These are phyloP conservation scores for Intellagama lesueurii DNA, from an alignment of 2,797 vertebrate genomes.

Conservation along the genomic window DNA sequence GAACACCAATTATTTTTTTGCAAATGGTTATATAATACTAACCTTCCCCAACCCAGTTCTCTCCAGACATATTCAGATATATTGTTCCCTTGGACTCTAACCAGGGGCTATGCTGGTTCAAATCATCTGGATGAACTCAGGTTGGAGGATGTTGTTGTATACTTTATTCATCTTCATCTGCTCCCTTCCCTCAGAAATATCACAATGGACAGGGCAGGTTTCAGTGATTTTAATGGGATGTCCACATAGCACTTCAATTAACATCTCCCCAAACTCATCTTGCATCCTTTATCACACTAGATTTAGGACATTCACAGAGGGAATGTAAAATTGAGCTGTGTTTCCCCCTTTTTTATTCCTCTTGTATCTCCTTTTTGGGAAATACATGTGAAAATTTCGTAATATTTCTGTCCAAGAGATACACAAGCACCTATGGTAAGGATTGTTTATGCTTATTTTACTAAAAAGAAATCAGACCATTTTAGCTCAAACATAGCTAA, in stretches of 20 bases:
- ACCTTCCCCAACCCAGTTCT: too few relatives aligned
- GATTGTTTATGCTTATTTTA: not conserved
- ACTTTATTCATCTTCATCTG: not conserved
- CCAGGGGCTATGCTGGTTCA: too few relatives aligned
- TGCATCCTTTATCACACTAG: not conserved
- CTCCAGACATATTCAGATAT: too few relatives aligned
- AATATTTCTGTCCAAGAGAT: not conserved
- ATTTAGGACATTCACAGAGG: not conserved
- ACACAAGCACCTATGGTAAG: not conserved
- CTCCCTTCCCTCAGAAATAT: not conserved
- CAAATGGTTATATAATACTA: too few relatives aligned
- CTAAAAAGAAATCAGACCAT: not conserved
- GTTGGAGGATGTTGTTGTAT: not conserved
- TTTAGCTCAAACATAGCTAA: not conserved
- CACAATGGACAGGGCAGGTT: not conserved
- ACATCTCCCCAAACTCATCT: not conserved
- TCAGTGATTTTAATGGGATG: not conserved
- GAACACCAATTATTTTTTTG: not conserved
- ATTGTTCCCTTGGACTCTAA: too few relatives aligned
- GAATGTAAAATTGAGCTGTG: not conserved
- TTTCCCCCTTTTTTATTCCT: not conserved
- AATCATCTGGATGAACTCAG: too few relatives aligned
- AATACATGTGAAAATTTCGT: not conserved
- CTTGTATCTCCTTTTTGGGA: too few relatives aligned
- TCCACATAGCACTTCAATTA: not conserved